Evolutionary conservation across 1,140 invertebrate species (phyloP), one percentile per base, ranked within the genome.

Genomic region (Wiebesia pumilae): DNA sequence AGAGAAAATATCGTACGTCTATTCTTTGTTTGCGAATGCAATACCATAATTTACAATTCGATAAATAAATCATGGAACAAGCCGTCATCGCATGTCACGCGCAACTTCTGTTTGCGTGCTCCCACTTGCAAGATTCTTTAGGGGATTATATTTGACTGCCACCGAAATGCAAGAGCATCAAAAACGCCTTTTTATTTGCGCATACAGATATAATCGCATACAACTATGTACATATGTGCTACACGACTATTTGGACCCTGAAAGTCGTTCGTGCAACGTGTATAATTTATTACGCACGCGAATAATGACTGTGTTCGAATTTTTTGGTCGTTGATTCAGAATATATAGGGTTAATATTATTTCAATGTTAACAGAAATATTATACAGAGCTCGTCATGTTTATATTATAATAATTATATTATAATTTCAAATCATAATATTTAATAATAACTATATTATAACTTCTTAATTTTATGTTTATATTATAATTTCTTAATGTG

Each of bases 41-140:
- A 43, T 10, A 19, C 71, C 38, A 75, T 75, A 75, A 75, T 75
- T 75, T 40, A 67, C 35, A 58, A 40, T 6, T 30, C 12, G 35
- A 65, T 65, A 65, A 81, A 81, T 81, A 67, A 81, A 81, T 78
- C 40, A 78, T 78, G 33, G 30, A 14, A 6, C 27, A 0, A n/a
- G 30, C 30, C 77, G 47, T 33, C 71, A 78, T 51, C 47, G 43
- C 77, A 12, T 54, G 47, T 78, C 43, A 54, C 75, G 10, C 35
- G 47, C 43, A 78, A 54, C 47, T 51, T 12, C 40, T 51, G 21
- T 9, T 47, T 38, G n/a, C 4, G 4, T 33, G 30, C 16, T 0
- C 86, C 87, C 87, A 89, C 87, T 89, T 89, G 82, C 86, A 83
- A 87, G 90, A 90, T 89, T 86, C 89, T 78, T 78, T 54, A 78